Conservation (phyloP, 1,140 invertebrate genomes). For the Drosophila ironensis region DNA sequence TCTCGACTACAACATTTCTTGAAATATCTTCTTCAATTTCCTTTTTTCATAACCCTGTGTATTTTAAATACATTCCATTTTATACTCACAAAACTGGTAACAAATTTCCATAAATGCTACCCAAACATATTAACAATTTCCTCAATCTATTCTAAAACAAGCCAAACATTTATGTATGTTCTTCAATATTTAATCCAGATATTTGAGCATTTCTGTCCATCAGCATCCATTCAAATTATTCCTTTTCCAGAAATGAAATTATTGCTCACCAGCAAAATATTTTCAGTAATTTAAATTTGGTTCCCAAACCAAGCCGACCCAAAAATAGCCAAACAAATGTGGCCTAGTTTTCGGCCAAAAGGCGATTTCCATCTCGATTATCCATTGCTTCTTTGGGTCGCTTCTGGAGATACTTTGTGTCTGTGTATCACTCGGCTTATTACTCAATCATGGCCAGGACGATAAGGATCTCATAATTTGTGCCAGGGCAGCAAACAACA, state of each 20-base stretch:
- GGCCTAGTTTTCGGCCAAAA: slow-evolving; percentile 21
- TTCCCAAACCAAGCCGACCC: background rate
- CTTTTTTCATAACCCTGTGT: too few relatives aligned
- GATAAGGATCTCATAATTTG: slow-evolving; percentile 63
- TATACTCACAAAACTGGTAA: too few relatives aligned
- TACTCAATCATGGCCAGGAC: slow-evolving; percentile 37
- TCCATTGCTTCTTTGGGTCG: background rate
- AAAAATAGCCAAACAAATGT: slow-evolving; percentile 2
- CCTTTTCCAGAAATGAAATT: background rate
- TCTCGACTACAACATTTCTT: too few relatives aligned
- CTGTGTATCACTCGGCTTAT: slow-evolving; percentile 12
- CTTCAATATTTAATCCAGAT: too few relatives aligned
- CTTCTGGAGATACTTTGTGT: slow-evolving; percentile 8
- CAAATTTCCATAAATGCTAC: too few relatives aligned
- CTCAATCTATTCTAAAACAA: too few relatives aligned
- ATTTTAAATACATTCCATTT: too few relatives aligned
- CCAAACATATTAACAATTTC: too few relatives aligned
- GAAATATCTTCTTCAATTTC: too few relatives aligned
- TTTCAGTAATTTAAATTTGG: background rate
- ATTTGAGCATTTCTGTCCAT: background rate
- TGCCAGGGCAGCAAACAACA: slow-evolving; percentile 40
- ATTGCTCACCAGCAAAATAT: too few relatives aligned
- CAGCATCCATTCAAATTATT: background rate
- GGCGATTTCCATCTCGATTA: too few relatives aligned
- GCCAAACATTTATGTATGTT: too few relatives aligned